A percentile compares a stretch with the other conserved stretches of the same genome.
Conservation (phyloP, 2,113 vertebrate genomes). For the Rynchops niger region DNA sequence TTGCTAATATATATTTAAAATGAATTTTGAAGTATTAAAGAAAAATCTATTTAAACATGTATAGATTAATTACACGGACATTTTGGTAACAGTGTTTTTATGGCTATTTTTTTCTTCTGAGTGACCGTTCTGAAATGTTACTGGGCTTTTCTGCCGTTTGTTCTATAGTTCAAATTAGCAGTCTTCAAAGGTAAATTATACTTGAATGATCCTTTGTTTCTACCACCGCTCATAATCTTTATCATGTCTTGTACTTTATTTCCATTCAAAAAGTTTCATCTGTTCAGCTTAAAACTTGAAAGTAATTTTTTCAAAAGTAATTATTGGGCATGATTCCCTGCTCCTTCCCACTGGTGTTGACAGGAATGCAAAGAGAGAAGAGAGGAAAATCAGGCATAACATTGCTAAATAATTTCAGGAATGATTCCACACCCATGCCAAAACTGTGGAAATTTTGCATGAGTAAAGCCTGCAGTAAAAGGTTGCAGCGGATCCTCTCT, state of each 20-base stretch:
- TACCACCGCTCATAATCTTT: not conserved
- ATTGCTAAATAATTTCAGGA: not conserved
- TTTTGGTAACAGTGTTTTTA: constrained; percentile 59
- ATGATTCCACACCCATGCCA: not conserved
- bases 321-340: not conserved
- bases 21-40: constrained; percentile 31
- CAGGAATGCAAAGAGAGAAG: not conserved
- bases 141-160: constrained; percentile 9
- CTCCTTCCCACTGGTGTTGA: not conserved
- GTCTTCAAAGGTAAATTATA: constrained; percentile 54
- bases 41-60: constrained; percentile 13
- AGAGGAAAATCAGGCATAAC: not conserved
- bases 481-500: not conserved
- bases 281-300: constrained; percentile 12
- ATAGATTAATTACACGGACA: constrained; percentile 41
- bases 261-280: constrained; percentile 24
- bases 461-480: not conserved
- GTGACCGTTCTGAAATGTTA: constrained; percentile 38
- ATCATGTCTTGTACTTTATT: constrained; percentile 11
- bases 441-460: not conserved
- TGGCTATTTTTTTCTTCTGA: constrained; percentile 46
- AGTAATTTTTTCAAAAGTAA: not conserved
- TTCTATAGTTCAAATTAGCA: constrained; percentile 43
- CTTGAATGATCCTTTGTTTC: constrained; percentile 56
- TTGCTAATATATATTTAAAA: constrained; percentile 59